phyloP scores from a whole-genome alignment of 2,888 invertebrate species.

The Melieria crassipennis region DNA sequence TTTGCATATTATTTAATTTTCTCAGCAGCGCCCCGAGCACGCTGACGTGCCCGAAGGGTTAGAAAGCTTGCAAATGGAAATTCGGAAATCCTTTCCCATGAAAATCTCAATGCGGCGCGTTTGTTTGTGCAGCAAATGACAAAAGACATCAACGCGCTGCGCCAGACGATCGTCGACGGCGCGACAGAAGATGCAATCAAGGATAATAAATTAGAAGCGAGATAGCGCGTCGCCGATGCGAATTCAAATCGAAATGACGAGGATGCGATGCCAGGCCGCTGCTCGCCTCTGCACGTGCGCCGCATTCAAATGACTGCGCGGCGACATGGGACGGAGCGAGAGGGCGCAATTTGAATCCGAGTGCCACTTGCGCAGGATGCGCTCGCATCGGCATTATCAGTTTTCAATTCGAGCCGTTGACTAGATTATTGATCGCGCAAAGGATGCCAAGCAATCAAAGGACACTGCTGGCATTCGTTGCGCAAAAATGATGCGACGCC shows the following conservation, averaged over 20 bases:
- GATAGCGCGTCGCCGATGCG: constrained; percentile 1
- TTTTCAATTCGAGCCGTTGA: too few relatives aligned
- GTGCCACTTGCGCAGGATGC: constrained; percentile 25
- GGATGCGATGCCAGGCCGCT: constrained; percentile 7
- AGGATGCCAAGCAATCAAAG: too few relatives aligned
- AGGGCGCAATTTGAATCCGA: constrained; percentile 18
- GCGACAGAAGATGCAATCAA: constrained; percentile 61
- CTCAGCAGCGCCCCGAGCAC: constrained; percentile 46
- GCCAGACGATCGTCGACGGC: constrained; percentile 39
- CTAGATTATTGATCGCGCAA: too few relatives aligned
- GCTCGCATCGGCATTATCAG: neutral
- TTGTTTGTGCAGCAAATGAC: constrained; percentile 44
- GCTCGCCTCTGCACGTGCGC: neutral
- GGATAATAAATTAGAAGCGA: constrained; percentile 54
- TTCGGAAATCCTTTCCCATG: constrained; percentile 59
- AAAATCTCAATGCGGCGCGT: constrained; percentile 46
- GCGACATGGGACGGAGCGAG: neutral
- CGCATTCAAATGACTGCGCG: constrained; percentile 24
- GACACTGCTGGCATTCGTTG: too few relatives aligned
- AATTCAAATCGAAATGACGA: constrained; percentile 14
- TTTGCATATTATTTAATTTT: constrained; percentile 62
- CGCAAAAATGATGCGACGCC: too few relatives aligned
- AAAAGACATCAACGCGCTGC: constrained; percentile 52
- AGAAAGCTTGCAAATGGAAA: constrained; percentile 36
- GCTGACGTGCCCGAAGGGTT: constrained; percentile 42